A percentile compares a stretch with the other conserved stretches of the same genome.
Conservation (phyloP, 2,888 invertebrate species). For the Monopis laevigella region DNA sequence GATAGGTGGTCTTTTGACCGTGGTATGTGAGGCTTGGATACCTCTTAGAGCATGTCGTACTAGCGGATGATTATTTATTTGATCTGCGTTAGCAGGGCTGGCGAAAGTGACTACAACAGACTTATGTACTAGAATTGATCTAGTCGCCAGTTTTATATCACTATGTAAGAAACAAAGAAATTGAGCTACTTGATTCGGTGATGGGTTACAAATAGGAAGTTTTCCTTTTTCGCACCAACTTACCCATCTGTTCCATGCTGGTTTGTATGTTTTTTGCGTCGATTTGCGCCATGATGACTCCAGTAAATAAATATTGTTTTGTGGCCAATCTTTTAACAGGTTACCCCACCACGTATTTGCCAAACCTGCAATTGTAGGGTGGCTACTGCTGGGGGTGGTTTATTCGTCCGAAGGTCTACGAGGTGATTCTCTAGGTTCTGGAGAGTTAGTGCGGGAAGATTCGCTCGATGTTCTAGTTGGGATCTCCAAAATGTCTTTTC, state of each 20-base stretch:
- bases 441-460: conserved; percentile 4
- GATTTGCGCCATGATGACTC: conserved; percentile 16
- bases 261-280: conserved; percentile 17
- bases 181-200: conserved; percentile 13
- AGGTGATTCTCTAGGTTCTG: too few species aligned
- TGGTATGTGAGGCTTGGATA: conserved; percentile 11
- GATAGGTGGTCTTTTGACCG: background rate
- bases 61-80: too few species aligned
- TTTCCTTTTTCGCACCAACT: conserved; percentile 12
- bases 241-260: conserved; percentile 17
- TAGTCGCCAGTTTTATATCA: conserved; percentile 7
- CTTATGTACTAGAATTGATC: conserved; percentile 16
- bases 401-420: conserved; percentile 15
- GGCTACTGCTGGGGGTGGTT: conserved; percentile 18
- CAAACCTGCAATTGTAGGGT: conserved; percentile 23
- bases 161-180: conserved; percentile 12
- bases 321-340: conserved; percentile 18
- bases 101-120: conserved; percentile 16
- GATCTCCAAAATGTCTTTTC: conserved; percentile 22
- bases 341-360: conserved; percentile 24
- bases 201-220: conserved; percentile 14
- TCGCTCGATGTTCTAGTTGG: conserved; percentile 19
- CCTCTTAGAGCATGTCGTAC: too few species aligned
- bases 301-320: conserved; percentile 13
- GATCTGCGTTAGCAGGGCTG: background rate